phyloP scores from a whole-genome alignment of 2,113 vertebrate species.

The Takifugu flavidus region DNA sequence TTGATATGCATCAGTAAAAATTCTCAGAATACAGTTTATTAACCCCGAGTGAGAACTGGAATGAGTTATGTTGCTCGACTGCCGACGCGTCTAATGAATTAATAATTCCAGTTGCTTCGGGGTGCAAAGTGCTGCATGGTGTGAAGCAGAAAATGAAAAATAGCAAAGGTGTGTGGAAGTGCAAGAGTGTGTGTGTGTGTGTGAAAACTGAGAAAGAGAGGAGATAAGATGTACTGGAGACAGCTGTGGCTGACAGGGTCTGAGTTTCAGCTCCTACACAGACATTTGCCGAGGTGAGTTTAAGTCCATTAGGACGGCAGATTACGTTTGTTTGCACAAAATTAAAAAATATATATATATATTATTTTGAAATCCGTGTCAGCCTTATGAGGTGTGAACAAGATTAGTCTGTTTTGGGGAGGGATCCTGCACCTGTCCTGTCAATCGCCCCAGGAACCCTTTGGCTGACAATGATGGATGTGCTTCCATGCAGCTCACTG shows the following conservation, averaged over 20 bases:
- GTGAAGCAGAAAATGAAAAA: constrained; percentile 14
- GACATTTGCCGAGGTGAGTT: constrained; percentile 41
- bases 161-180: constrained; percentile 25
- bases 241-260: constrained; percentile 45
- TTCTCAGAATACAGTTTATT: constrained; percentile 24
- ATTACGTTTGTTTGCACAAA: constrained; percentile 38
- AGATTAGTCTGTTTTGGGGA: constrained; percentile 29
- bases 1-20: background rate
- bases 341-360: constrained; percentile 9
- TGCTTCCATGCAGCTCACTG: constrained; percentile 24
- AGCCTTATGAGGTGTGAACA: constrained; percentile 21
- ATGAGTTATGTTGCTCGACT: constrained; percentile 20
- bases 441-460: constrained; percentile 47
- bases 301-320: constrained; percentile 42
- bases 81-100: constrained; percentile 14
- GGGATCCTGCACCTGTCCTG: constrained; percentile 49
- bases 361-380: constrained; percentile 42
- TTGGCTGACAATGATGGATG: constrained; percentile 56
- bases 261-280: constrained; percentile 20
- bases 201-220: background rate
- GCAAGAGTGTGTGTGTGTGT: background rate
- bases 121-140: constrained; percentile 7
- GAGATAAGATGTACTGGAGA: constrained; percentile 24
- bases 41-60: constrained; percentile 11
- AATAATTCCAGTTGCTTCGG: constrained; percentile 26